Evolutionary conservation across 2,888 invertebrate genomes (phyloP), one percentile per base, ranked within the genome.

Genomic region (Amphipoea oculea): DNA sequence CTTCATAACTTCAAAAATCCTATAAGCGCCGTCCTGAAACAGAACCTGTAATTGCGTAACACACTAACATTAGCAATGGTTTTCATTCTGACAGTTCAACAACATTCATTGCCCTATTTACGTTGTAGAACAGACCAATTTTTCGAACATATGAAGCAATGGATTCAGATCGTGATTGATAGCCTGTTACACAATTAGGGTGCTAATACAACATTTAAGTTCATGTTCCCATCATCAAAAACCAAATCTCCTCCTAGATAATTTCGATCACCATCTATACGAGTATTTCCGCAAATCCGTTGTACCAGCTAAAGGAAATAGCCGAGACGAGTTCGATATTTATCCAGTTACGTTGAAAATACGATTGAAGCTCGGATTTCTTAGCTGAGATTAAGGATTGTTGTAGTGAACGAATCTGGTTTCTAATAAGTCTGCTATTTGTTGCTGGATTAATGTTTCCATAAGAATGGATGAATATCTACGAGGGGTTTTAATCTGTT

Each of bases 241-340:
- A 65, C 67, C 42, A 66, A 82, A 84, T 86, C 79, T 76, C 79
- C 60, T 45, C 67, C 65, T 9, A 76, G 82, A 85, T 88, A 83
- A 90, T 87, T 89, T 87, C 87, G 84, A 89, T 90, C 89, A 86
- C 86, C 89, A 91, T 86, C 89, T 89, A 90, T 90, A 29, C 29
- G 29, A 29, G 29, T 29, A 92, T 92, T 92, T 90, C 90, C 91
- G 79, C 66, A 73, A 82, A 72, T 90, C 92, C 92, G 87, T 89
- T 88, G 91, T 90, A 91, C 79, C 72, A 68, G 89, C 88, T 85
- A 89, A 83, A 91, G 92, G 92, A 93, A 93, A 92, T 92, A 89
- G 88, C 88, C 74, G 72, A 86, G 85, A 82, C 76, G 85, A 82
- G 79, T 75, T 76, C 78, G 82, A 87, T 86, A 86, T 89, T 88